Evolutionary conservation across 2,113 vertebrate species (phyloP).

Genomic region (Dinomys branickii): DNA sequence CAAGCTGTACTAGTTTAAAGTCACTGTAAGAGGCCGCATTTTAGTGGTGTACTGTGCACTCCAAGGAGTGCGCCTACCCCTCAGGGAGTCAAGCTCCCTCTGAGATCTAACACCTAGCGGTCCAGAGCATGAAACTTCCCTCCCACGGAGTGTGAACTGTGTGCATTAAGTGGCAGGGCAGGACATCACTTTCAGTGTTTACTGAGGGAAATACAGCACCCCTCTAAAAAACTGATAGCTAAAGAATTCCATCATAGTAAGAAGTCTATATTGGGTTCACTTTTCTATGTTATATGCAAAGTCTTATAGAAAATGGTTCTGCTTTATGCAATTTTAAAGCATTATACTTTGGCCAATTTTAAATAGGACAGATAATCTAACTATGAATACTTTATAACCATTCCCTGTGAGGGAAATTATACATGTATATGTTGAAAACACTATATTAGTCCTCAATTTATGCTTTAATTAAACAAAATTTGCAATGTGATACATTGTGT

Average conservation of each 20-base stretch:
- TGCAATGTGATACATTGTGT: neutral
- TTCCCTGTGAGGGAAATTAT: constrained; percentile 1
- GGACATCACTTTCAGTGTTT: constrained; percentile 55
- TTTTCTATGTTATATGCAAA: neutral
- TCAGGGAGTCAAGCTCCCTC: constrained; percentile 63
- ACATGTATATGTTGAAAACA: neutral
- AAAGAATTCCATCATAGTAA: constrained; percentile 34
- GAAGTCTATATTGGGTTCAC: neutral
- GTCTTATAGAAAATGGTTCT: constrained; percentile 16
- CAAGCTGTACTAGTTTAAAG: constrained; percentile 34
- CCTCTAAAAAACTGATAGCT: neutral
- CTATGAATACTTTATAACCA: constrained; percentile 1
- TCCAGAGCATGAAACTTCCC: constrained; percentile 54
- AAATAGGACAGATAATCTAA: neutral
- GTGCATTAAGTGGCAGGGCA: constrained; percentile 55
- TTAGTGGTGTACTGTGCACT: constrained; percentile 69
- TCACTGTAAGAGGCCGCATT: constrained; percentile 59
- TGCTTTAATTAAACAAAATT: constrained; percentile 19
- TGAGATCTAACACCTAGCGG: constrained; percentile 64
- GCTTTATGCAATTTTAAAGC: constrained; percentile 4
- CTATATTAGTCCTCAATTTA: neutral
- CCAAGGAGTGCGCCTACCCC: constrained; percentile 67
- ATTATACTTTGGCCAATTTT: neutral
- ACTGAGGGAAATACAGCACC: constrained; percentile 62
- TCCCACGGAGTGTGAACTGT: constrained; percentile 71